These are phyloP conservation scores for Streblospio benedicti DNA, from an alignment of 1,140 invertebrate genomes.

Conservation along the genomic window DNA sequence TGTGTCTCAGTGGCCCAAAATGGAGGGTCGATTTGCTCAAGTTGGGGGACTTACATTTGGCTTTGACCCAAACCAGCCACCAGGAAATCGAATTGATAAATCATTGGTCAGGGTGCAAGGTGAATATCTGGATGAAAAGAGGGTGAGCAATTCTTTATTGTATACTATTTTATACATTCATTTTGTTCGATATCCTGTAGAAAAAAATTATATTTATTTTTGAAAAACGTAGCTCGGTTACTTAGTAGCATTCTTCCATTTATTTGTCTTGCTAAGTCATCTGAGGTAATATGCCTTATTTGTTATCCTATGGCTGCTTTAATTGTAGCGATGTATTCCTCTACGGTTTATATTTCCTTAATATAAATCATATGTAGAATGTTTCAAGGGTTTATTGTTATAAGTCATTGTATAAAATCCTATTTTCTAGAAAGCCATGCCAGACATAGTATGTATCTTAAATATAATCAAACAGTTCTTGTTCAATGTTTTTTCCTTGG, in stretches of 20 bases:
- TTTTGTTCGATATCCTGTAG: too few species aligned
- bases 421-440: not conserved
- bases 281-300: not conserved
- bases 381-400: not conserved
- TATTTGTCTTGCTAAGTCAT: too few species aligned
- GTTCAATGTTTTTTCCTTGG: too few species aligned
- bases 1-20: slow-evolving; percentile 64
- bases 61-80: slow-evolving; percentile 66
- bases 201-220: too few species aligned
- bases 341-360: too few species aligned
- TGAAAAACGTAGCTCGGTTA: too few species aligned
- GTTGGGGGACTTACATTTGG: slow-evolving; percentile 69
- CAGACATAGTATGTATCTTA: too few species aligned
- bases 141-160: slow-evolving; percentile 40
- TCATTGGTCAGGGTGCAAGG: slow-evolving; percentile 71
- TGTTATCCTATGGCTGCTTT: too few species aligned
- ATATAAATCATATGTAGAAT: not conserved
- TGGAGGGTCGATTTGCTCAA: slow-evolving; percentile 73
- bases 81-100: slow-evolving; percentile 61
- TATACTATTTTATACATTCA: not conserved
- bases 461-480: too few species aligned
- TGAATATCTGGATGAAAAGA: slow-evolving; percentile 64
- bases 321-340: too few species aligned
- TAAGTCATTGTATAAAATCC: not conserved
- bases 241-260: too few species aligned